Base-by-base conservation (phyloP, 2,888 invertebrate genomes). In the Eucera pruinosa region DNA sequence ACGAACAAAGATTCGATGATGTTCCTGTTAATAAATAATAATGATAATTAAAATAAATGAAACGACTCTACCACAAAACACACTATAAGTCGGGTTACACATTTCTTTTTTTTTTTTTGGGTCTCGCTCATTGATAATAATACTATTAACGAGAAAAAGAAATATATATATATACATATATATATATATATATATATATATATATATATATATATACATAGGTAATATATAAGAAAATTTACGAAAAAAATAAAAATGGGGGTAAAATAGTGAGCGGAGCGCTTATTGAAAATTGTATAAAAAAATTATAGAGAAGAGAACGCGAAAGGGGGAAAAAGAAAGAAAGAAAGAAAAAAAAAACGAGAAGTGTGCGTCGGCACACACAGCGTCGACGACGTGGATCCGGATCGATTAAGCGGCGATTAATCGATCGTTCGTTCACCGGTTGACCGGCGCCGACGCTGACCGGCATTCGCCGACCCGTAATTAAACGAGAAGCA, bases 1-100 rank as follows among this genome's bases (percentile, higher is more conserved):
- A 85, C 81, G 89, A 90, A 90, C 89, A 91, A 90, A 91, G 91
- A 90, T 91, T 91, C 90, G 90, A 91, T 91, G 86, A 91, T 92
- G 92, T 92, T 92, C 91, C 91, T 92, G 91, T 92, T 92, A 90
- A 89, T 89, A 87, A 90, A 90, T 89, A 88, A 80, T 82, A 74
- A 75, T 75, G 65, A 82, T 90, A 88, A 85, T 88, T 87, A 88
- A n/a, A 86, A 89, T 83, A 83, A 82, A 84, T 72, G 79, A 87
- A 86, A 85, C 87, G 81, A 85, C 80, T 88, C 82, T 87, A 88
- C 88, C 57, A 74, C 23, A 60, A 60, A 43, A 39, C 88, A 60
- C 52, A 39, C 88, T 88, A n/a, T n/a, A 88, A 91, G 91, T 90
- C 90, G 90, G 89, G 89, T 87, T 65, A 45, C 36, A 23, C 15